Conservation (phyloP, 2,797 vertebrate species). For the Falco concolor region DNA sequence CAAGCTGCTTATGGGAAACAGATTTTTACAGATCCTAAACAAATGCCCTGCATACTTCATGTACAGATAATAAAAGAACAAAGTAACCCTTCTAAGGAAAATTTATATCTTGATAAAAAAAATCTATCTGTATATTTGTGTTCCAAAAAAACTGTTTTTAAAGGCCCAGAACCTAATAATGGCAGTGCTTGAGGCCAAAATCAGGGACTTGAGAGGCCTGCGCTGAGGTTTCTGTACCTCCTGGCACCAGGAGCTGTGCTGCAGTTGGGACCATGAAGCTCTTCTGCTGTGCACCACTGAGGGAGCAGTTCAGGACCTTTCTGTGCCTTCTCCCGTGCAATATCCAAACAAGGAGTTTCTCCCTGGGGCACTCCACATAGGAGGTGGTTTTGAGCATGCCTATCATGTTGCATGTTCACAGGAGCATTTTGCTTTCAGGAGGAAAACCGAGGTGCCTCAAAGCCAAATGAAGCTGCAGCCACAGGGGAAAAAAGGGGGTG, state of each 20-base stretch:
- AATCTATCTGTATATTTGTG: background rate
- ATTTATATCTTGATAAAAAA: conserved; percentile 9
- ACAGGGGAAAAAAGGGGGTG: background rate
- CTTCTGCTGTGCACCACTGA: background rate
- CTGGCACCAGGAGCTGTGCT: background rate
- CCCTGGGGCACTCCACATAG: background rate
- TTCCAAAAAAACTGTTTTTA: conserved; percentile 5
- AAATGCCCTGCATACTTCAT: conserved; percentile 39
- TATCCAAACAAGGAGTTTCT: background rate
- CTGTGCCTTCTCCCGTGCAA: fast-evolving
- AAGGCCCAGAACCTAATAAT: background rate
- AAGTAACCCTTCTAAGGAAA: conserved; percentile 32
- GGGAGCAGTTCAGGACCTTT: background rate
- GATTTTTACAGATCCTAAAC: conserved; percentile 54
- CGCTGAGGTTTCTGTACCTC: background rate
- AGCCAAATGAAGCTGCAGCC: background rate
- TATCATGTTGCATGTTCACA: background rate
- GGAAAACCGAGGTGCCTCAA: background rate
- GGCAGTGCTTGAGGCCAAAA: background rate
- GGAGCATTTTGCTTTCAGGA: background rate
- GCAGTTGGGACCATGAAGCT: background rate
- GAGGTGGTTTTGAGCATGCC: background rate
- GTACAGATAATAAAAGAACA: conserved; percentile 54
- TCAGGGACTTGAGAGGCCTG: fast-evolving
- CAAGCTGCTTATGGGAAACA: conserved; percentile 64